These are phyloP conservation scores for Meloidogyne chitwoodi DNA, from an alignment of 1,140 invertebrate species.

Conservation along the genomic window DNA sequence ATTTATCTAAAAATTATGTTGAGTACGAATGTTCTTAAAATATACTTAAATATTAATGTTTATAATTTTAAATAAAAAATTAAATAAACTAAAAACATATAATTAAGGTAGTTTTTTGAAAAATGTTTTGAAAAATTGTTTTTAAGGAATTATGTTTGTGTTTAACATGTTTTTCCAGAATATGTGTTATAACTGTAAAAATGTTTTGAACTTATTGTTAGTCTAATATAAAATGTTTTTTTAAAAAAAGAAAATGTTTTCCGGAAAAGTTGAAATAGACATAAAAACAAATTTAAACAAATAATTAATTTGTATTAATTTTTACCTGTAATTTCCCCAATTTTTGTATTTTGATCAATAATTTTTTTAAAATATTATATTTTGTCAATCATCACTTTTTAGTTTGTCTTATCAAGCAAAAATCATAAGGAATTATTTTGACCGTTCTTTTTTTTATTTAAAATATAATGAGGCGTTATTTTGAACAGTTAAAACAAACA, in stretches of 20 bases:
- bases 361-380: not conserved
- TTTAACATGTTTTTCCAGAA: not conserved
- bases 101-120: too few species aligned
- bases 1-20: not conserved
- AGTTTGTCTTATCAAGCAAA: not conserved
- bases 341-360: not conserved
- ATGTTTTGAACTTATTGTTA: too few species aligned
- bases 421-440: not conserved
- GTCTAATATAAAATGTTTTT: too few species aligned
- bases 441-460: not conserved
- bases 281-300: too few species aligned
- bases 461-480: not conserved
- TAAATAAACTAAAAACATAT: not conserved
- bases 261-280: too few species aligned
- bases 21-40: not conserved
- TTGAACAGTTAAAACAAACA: not conserved
- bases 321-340: too few species aligned
- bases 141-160: too few species aligned
- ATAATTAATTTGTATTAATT: too few species aligned
- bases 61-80: not conserved
- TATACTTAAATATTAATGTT: too few species aligned
- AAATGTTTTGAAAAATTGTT: too few species aligned
- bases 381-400: not conserved
- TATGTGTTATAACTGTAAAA: too few species aligned
- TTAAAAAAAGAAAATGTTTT: too few species aligned